A percentile compares a stretch with the other conserved stretches of the same genome.
These are phyloP conservation scores for Potamilus streckersoni DNA, from an alignment of 1,140 invertebrate genomes.

Conservation along the genomic window DNA sequence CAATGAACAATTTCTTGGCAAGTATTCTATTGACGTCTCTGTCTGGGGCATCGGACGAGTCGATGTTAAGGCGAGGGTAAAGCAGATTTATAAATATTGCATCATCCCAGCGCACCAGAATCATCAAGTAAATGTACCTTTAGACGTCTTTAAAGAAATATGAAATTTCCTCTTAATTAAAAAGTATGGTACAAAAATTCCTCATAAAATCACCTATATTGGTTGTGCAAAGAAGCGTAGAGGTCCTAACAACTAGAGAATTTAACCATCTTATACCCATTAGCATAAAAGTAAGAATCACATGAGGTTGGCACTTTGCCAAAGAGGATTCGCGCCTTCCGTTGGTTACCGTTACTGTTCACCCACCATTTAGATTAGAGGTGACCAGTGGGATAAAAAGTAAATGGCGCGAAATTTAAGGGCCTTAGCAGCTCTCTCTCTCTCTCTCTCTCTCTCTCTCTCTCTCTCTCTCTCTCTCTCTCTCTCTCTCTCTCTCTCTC, in stretches of 20 bases:
- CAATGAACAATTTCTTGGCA: slow-evolving; percentile 44
- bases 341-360: slow-evolving; percentile 31
- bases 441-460: no score
- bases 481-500: no score
- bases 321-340: slow-evolving; percentile 42
- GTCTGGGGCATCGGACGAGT: slow-evolving; percentile 41
- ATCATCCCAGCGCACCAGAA: no score
- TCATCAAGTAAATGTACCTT: no score
- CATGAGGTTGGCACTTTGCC: slow-evolving; percentile 35
- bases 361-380: slow-evolving; percentile 28
- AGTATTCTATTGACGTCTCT: slow-evolving; percentile 50
- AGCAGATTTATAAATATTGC: neutral
- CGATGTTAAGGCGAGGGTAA: slow-evolving; percentile 18
- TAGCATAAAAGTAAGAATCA: neutral
- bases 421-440: no score
- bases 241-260: no score
- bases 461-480: no score
- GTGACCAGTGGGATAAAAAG: neutral
- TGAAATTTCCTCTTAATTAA: no score
- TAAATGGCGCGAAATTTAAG: no score
- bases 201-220: neutral
- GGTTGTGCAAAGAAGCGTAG: neutral
- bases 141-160: no score
- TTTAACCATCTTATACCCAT: no score
- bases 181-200: neutral